Conservation (phyloP, 2,797 vertebrate species). For the Cyprinodon diabolis region DNA sequence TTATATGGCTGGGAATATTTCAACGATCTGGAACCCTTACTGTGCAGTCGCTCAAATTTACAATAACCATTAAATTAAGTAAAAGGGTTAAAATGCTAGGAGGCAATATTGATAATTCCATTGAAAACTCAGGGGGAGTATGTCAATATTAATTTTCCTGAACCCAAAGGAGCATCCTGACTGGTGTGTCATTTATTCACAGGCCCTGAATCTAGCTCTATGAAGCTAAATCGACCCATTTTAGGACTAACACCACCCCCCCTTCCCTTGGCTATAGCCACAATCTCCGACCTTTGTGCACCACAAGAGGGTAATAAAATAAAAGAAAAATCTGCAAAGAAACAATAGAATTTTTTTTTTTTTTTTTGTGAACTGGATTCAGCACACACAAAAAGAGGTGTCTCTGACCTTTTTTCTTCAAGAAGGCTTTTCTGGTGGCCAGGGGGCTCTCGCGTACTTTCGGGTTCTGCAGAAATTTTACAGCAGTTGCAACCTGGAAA, state of each 20-base stretch:
- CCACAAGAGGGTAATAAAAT: conserved; percentile 39
- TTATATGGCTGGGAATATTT: conserved; percentile 61
- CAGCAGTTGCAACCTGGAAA: conserved; percentile 91
- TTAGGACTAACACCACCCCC: conserved; percentile 34
- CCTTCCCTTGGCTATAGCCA: conserved; percentile 61
- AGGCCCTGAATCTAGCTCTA: conserved; percentile 76
- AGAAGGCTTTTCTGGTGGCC: conserved; percentile 89
- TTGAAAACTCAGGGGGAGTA: conserved; percentile 82
- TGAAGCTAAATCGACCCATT: conserved; percentile 76
- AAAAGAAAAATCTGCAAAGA: conserved; percentile 38
- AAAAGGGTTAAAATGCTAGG: conserved; percentile 85
- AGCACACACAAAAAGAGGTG: conserved; percentile 18
- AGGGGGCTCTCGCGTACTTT: conserved; percentile 93
- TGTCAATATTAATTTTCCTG: conserved; percentile 88
- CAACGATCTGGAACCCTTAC: conserved; percentile 52
- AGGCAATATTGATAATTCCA: conserved; percentile 86
- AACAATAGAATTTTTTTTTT: conserved; percentile 5
- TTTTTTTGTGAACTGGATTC: neutral
- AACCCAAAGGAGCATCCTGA: conserved; percentile 82
- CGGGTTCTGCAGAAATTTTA: conserved; percentile 96
- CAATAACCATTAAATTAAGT: conserved; percentile 84
- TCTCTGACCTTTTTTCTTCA: conserved; percentile 96
- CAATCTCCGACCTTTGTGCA: conserved; percentile 74
- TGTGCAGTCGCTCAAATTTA: conserved; percentile 77
- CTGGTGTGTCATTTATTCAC: conserved; percentile 84